A percentile compares a stretch with the other conserved stretches of the same genome.
Conservation (phyloP, 2,113 vertebrate species). For the Hepsetus odoe region DNA sequence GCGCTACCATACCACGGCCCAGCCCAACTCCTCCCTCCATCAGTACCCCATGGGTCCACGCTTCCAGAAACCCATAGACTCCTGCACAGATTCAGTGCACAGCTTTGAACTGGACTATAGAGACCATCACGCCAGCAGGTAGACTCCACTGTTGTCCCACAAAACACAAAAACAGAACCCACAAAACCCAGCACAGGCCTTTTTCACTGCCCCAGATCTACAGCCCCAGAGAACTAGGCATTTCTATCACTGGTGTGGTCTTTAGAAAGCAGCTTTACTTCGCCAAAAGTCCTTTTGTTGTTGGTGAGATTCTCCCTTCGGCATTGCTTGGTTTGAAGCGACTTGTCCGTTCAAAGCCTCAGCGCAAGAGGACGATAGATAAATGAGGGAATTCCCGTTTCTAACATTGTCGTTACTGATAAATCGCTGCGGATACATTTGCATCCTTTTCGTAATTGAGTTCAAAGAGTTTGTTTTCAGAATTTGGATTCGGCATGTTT, state of each 20-base stretch:
- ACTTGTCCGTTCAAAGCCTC: background rate
- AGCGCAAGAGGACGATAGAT: background rate
- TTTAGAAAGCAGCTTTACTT: constrained; percentile 21
- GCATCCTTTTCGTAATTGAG: too few relatives aligned
- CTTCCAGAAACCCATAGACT: constrained; percentile 76
- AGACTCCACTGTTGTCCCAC: constrained; percentile 18
- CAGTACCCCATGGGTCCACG: constrained; percentile 84
- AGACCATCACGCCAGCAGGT: constrained; percentile 86
- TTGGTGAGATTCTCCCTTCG: background rate
- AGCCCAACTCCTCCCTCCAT: constrained; percentile 92
- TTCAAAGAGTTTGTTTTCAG: background rate
- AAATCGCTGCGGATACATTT: too few relatives aligned
- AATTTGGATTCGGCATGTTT: too few relatives aligned
- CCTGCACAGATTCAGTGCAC: constrained; percentile 82
- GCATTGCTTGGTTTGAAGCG: background rate
- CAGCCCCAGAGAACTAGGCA: background rate
- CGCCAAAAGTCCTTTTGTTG: background rate
- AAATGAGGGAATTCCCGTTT: background rate
- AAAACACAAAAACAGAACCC: too few relatives aligned
- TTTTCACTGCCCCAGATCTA: too few relatives aligned
- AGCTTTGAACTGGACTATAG: constrained; percentile 85
- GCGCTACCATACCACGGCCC: constrained; percentile 85
- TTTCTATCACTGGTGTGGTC: background rate
- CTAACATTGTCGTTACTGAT: background rate
- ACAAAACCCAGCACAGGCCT: background rate